Conservation (phyloP, 2,888 invertebrate genomes). For the Allygus modestus region DNA sequence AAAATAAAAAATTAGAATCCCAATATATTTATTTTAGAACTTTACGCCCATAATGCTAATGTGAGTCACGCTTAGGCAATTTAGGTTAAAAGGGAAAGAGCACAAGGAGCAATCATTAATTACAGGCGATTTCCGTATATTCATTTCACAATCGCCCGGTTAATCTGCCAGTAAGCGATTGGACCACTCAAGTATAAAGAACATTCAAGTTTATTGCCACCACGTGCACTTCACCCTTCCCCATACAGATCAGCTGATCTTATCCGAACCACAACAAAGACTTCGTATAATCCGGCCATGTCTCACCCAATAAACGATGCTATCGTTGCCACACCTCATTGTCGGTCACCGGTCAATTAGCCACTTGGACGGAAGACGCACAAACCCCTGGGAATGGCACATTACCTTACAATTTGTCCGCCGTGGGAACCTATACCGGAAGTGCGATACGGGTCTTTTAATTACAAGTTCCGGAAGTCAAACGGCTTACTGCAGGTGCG, state of each 20-base stretch:
- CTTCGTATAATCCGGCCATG: background rate
- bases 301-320: constrained; percentile 24
- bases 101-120: no score
- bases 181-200: no score
- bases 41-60: no score
- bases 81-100: no score
- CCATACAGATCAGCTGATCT: background rate
- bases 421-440: constrained; percentile 42
- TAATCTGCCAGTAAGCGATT: no score
- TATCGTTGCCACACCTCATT: background rate
- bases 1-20: no score
- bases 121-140: no score
- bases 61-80: no score
- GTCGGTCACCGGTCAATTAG: constrained; percentile 6
- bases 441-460: constrained; percentile 51
- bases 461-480: constrained; percentile 47
- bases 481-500: background rate
- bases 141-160: no score
- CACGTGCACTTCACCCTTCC: background rate
- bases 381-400: constrained; percentile 53
- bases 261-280: background rate
- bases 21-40: no score
- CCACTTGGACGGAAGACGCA: constrained; percentile 53
- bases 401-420: constrained; percentile 48
- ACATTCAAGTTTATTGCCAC: background rate